Evolutionary conservation across 2,113 vertebrate genomes (phyloP).

Genomic region (Chelonoidis abingdonii): DNA sequence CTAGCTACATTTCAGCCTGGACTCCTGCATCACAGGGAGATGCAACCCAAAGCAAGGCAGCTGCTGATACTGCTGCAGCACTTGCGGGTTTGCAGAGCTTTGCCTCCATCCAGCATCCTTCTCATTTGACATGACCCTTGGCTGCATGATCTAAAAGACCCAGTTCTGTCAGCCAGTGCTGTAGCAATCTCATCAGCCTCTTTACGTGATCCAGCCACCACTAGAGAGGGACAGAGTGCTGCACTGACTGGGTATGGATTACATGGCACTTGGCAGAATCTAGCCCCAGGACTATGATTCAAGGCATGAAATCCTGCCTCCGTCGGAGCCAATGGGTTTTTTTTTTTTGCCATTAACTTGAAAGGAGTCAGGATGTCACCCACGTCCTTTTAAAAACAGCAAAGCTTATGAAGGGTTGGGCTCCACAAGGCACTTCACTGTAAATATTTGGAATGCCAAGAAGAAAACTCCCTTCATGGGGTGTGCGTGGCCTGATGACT

Average conservation of each 20-base stretch:
- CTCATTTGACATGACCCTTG: neutral
- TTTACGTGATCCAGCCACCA: accelerated
- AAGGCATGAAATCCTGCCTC: neutral
- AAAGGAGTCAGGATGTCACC: neutral
- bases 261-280: accelerated
- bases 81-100: neutral
- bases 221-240: neutral
- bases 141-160: neutral
- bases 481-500: neutral
- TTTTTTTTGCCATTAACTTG: neutral
- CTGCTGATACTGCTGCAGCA: neutral
- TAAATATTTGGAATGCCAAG: neutral
- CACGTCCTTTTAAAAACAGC: neutral
- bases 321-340: accelerated
- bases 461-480: neutral
- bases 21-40: neutral
- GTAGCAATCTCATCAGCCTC: neutral
- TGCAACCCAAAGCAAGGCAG: neutral
- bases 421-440: neutral
- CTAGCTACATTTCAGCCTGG: neutral
- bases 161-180: neutral
- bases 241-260: neutral
- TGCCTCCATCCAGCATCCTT: neutral
- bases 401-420: neutral
- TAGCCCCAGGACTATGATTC: neutral